Evolutionary conservation across 2,797 vertebrate species (phyloP).

Genomic region (Gouania willdenowi): DNA sequence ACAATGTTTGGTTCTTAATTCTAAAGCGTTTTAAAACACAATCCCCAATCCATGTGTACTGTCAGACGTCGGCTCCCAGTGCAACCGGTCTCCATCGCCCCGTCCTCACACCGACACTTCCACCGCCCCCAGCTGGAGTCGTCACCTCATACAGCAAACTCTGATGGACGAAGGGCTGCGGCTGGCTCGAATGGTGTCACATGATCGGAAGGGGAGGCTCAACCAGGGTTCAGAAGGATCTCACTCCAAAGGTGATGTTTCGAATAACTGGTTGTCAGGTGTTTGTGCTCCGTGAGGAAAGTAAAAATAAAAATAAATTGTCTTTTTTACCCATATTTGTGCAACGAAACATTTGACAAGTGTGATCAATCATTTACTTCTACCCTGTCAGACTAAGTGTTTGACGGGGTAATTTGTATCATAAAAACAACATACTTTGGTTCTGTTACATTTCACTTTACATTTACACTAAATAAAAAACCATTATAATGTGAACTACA

Average conservation of each 20-base stretch:
- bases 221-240: conserved; percentile 82
- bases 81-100: conserved; percentile 78
- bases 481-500: too few relatives aligned
- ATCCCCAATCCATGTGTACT: conserved; percentile 52
- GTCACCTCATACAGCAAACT: conserved; percentile 95
- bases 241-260: conserved; percentile 81
- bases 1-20: too few relatives aligned
- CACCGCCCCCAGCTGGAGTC: conserved; percentile 87
- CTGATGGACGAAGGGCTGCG: conserved; percentile 96
- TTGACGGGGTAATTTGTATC: too few relatives aligned
- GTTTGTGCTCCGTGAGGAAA: conserved; percentile 10
- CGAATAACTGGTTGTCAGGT: conserved; percentile 21
- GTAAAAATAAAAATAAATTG: conserved; percentile 24
- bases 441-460: too few relatives aligned
- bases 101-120: conserved; percentile 80
- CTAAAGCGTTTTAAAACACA: background rate
- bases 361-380: background rate
- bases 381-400: too few relatives aligned
- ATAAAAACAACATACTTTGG: too few relatives aligned
- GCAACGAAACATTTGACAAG: background rate
- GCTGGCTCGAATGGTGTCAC: conserved; percentile 93
- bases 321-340: conserved; percentile 10
- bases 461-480: too few relatives aligned
- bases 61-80: conserved; percentile 74
- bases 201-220: conserved; percentile 82